Evolutionary conservation across 1,140 invertebrate genomes (phyloP).

Genomic region (Eurosta solidaginis): DNA sequence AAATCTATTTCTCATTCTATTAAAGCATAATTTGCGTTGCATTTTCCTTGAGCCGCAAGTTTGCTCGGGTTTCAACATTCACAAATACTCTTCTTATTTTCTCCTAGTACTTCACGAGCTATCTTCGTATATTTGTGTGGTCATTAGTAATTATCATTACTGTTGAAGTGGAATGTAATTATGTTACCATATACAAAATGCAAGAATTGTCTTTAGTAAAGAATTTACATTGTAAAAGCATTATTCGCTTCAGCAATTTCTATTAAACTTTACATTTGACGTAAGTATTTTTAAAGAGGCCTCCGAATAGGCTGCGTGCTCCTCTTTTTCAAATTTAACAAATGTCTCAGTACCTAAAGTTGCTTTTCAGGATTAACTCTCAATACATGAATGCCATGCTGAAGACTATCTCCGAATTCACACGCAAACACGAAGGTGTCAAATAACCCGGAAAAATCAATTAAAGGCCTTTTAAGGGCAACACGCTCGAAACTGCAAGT

Average conservation of each 20-base stretch:
- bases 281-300: background rate
- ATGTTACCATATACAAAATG: conserved; percentile 3
- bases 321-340: no score
- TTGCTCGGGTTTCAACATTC: background rate
- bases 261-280: background rate
- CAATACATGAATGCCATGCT: no score
- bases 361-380: no score
- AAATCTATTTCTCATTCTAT: background rate
- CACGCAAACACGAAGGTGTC: no score
- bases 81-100: no score
- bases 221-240: background rate
- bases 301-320: no score
- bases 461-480: no score
- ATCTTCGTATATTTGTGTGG: conserved; percentile 1
- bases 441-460: no score
- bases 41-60: background rate
- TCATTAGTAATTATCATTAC: conserved; percentile 36
- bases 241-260: background rate
- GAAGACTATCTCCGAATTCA: no score
- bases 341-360: no score
- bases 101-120: background rate
- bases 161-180: conserved; percentile 32
- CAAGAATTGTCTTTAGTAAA: background rate
- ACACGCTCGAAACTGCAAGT: no score
- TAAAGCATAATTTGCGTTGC: background rate